Base-by-base conservation (phyloP, 2,888 invertebrate genomes). In the Balanococcus diminutus region DNA sequence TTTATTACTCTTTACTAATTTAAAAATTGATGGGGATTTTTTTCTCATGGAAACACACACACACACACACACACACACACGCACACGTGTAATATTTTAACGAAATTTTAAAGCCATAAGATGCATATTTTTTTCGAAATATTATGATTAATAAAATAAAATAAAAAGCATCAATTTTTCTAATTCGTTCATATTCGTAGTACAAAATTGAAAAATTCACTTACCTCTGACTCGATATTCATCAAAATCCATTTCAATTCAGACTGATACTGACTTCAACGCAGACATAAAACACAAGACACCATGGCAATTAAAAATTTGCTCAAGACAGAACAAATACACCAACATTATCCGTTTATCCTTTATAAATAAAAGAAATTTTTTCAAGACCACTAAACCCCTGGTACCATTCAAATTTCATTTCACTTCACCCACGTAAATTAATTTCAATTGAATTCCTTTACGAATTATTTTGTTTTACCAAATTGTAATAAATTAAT, bases 201-300 rank as follows among this genome's bases (percentile, higher is more conserved):
- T n/a, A n/a, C n/a, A n/a, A n/a, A n/a, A n/a, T n/a, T n/a, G 22
- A 42, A 19, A 19, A 42, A 82, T 28, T 11, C 11, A 75, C 22
- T 86, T 86, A 87, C 87, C 87, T 86, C 87, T 86, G n/a, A 82
- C 81, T 39, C 87, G 85, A 61, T 87, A 87, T 81, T 87, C 87
- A 67, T 87, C 83, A 67, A 87, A 87, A 86, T 87, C 87, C 87
- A 87, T 87, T 19, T 79, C 11, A 19, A 9, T 36, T n/a, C 19
- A 19, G 19, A 36, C 6, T 11, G 19, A 79, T n/a, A n/a, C 4
- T 28, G 16, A 28, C 25, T 67, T 3, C 3, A 28, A 28, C 2
- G 31, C 67, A 16, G 28, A 67, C 67, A 67, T 67, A 11, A 67
- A 67, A 67, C 25, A 67, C 14, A 67, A 28, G 6, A 67, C 67